phyloP scores from a whole-genome alignment of 2,888 invertebrate species.

The Alsophila aescularia region DNA sequence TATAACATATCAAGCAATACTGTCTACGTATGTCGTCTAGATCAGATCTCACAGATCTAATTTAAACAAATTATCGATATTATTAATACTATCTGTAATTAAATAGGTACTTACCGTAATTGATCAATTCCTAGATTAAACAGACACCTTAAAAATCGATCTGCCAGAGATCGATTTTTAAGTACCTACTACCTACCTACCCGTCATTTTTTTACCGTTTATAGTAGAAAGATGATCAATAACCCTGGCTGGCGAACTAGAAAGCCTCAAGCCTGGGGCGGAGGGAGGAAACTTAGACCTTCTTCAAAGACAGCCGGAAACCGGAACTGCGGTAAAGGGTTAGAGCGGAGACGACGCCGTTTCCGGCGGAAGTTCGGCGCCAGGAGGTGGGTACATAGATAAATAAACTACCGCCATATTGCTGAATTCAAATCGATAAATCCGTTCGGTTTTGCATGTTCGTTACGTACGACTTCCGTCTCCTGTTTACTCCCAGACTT shows the following conservation, averaged over 20 bases:
- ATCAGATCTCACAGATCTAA: too few species aligned
- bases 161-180: too few species aligned
- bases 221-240: slow-evolving; percentile 9
- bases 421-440: slow-evolving; percentile 79
- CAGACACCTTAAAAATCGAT: too few species aligned
- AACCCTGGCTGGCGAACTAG: slow-evolving; percentile 46
- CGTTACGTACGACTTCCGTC: slow-evolving; percentile 74
- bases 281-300: slow-evolving; percentile 65
- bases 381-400: slow-evolving; percentile 78
- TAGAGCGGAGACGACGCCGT: slow-evolving; percentile 81
- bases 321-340: slow-evolving; percentile 83
- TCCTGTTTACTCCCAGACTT: slow-evolving; percentile 70
- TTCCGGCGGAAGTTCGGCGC: slow-evolving; percentile 81
- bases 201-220: too few species aligned
- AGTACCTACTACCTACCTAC: too few species aligned
- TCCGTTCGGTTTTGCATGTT: slow-evolving; percentile 79
- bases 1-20: too few species aligned
- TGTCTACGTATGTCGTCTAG: too few species aligned
- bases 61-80: too few species aligned
- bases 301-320: slow-evolving; percentile 79
- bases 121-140: too few species aligned
- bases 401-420: slow-evolving; percentile 80
- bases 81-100: too few species aligned
- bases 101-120: too few species aligned
- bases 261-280: slow-evolving; percentile 54